These are phyloP conservation scores for Odocoileus hemionus DNA, from an alignment of 2,113 vertebrate species.

Conservation along the genomic window DNA sequence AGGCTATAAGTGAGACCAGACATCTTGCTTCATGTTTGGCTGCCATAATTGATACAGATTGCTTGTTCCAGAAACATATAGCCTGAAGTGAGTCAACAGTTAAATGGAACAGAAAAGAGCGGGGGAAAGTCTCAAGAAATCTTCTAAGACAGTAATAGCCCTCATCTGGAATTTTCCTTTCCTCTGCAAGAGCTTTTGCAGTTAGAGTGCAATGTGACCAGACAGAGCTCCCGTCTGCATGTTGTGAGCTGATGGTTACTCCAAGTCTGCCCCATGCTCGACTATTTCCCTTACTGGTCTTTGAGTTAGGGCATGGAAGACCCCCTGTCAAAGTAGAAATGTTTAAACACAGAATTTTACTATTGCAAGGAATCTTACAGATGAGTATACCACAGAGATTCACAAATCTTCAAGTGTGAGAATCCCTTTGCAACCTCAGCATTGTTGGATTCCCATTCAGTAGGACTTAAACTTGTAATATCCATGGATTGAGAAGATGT, in stretches of 20 bases:
- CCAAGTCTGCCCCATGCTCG: not conserved
- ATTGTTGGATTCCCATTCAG: not conserved
- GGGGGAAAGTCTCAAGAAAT: not conserved
- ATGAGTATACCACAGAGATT: not conserved
- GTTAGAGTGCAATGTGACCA: not conserved
- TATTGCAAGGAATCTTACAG: not conserved
- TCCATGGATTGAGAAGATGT: not conserved
- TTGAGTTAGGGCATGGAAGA: not conserved
- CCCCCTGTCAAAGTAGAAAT: not conserved
- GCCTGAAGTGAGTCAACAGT: constrained; percentile 19
- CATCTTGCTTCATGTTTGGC: not conserved
- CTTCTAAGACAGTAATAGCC: not conserved
- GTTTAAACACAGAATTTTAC: not conserved
- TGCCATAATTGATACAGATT: not conserved
- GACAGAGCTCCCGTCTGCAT: not conserved
- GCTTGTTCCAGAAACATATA: not conserved
- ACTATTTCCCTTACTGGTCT: not conserved
- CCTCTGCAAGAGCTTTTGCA: not conserved
- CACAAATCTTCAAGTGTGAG: not conserved
- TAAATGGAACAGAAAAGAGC: not conserved
- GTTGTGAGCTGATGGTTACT: not conserved
- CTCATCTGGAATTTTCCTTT: not conserved
- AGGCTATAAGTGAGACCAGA: not conserved
- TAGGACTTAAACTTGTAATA: not conserved
- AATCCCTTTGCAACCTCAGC: not conserved